Base-by-base conservation (phyloP, 2,888 invertebrate species). In the Cheilosia impressa region DNA sequence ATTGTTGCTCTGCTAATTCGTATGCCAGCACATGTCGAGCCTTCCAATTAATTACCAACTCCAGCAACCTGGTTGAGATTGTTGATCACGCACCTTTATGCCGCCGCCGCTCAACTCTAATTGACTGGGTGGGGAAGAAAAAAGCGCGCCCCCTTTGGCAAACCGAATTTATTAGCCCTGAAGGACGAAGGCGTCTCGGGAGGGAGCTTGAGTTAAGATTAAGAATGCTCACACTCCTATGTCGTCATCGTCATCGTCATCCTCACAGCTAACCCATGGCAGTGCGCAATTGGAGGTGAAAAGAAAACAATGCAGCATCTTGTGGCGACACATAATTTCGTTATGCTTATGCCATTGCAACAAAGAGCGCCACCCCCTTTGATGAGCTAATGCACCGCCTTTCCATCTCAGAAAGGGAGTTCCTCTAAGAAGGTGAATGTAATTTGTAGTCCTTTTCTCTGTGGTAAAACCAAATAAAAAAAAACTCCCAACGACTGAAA, bases 1-100 rank as follows among this genome's bases (percentile, higher is more conserved):
- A 80, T 85, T 85, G 85, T 85, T 85, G 85, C 76, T 77, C 47
- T 47, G 45, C 76, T 85, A 81, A 81, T 85, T 81, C 85, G 76
- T 85, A 85, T 85, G 85, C 85, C 76, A 72, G 85, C 72, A 81
- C 85, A 85, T 77, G 81, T 66, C 66, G 72, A 68, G 85, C 52
- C 62, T 72, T 72, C 76, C 63, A 85, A 85, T 85, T 85, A 85
- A 85, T 80, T 81, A 77, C 81, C 71, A 76, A 63, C 81, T 81
- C 71, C 58, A 63, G 45, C 41, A 72, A 72, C 50, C 76, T 63
- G 76, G 52, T 77, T 58, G 50, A 38, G 75, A 85, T 77, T 80
- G 76, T 85, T 68, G 75, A 79, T 81, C 85, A 76, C 81, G 76
- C 71, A 85, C 71, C 75, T 71, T 66, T 17, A 43, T 10, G 58